Evolutionary conservation across 2,113 vertebrate genomes (phyloP).

Genomic region (Protomyctophum bolini): DNA sequence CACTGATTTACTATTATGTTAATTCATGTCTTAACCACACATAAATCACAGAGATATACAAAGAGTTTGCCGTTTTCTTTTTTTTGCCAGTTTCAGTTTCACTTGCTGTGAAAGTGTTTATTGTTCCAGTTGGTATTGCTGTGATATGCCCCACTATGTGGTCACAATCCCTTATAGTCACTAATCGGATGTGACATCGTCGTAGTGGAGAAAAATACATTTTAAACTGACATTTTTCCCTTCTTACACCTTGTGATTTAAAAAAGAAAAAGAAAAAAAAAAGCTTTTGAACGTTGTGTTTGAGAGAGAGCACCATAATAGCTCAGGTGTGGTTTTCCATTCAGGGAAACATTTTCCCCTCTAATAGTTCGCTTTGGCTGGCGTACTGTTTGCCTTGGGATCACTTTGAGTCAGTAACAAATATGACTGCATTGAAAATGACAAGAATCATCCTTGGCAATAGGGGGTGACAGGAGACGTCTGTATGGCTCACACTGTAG

Average conservation of each 20-base stretch:
- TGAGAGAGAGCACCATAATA: constrained; percentile 21
- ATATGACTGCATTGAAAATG: constrained; percentile 53
- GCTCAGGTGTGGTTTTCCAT: constrained; percentile 59
- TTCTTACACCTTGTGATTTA: constrained; percentile 18
- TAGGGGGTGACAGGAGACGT: constrained; percentile 33
- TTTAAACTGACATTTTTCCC: constrained; percentile 21
- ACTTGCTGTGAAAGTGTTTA: constrained; percentile 23
- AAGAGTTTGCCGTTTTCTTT: constrained; percentile 2
- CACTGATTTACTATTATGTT: constrained; percentile 8
- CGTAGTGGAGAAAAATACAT: constrained; percentile 22
- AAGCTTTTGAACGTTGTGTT: constrained; percentile 35
- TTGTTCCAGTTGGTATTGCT: constrained; percentile 23
- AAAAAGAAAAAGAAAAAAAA: neutral
- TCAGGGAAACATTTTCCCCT: constrained; percentile 53
- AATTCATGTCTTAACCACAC: constrained; percentile 36
- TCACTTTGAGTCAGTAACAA: constrained; percentile 48
- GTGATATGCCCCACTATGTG: constrained; percentile 17
- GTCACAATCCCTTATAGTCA: constrained; percentile 9
- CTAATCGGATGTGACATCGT: constrained; percentile 26
- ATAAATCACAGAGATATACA: neutral
- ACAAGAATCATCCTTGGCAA: constrained; percentile 40
- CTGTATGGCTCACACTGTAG: constrained; percentile 6
- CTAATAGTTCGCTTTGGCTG: constrained; percentile 46
- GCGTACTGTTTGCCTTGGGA: constrained; percentile 41
- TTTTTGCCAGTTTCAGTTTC: constrained; percentile 38